phyloP scores from a whole-genome alignment of 2,113 vertebrate species.

The Psettodes erumei region DNA sequence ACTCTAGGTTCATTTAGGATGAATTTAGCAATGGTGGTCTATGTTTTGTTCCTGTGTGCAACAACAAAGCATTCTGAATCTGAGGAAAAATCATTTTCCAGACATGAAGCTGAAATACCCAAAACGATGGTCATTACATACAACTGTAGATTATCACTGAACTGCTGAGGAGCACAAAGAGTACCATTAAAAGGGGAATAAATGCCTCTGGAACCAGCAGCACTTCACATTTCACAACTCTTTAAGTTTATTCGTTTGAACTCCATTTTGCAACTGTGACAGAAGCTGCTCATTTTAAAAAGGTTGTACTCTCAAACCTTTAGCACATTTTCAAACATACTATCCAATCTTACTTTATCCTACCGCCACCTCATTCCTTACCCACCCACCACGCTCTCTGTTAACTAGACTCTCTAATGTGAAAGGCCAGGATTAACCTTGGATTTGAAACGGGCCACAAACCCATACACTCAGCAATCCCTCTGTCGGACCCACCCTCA shows the following conservation, averaged over 20 bases:
- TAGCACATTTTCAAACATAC: conserved; percentile 7
- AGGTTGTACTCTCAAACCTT: background rate
- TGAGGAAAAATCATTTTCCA: too few relatives aligned
- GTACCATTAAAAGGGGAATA: background rate
- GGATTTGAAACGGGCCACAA: conserved; percentile 65
- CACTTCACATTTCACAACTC: background rate
- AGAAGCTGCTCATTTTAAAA: conserved; percentile 2
- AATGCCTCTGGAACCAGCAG: background rate
- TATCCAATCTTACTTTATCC: background rate
- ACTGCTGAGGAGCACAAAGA: background rate
- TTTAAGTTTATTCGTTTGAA: background rate
- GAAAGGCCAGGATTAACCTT: conserved; percentile 82
- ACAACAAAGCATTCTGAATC: too few relatives aligned
- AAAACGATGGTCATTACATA: background rate
- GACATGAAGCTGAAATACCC: too few relatives aligned
- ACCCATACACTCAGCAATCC: conserved; percentile 56
- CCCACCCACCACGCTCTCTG: conserved; percentile 65
- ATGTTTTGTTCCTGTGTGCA: too few relatives aligned
- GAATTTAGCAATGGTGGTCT: too few relatives aligned
- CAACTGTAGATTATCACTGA: background rate
- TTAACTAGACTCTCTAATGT: conserved; percentile 59
- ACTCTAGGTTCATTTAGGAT: too few relatives aligned
- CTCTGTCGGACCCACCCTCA: conserved; percentile 59
- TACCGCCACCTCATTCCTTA: conserved; percentile 21
- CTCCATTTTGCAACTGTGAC: background rate